A percentile compares a stretch with the other conserved stretches of the same genome.
These are phyloP conservation scores for Diphyllodes magnificus DNA, from an alignment of 2,113 vertebrate genomes.

Conservation along the genomic window DNA sequence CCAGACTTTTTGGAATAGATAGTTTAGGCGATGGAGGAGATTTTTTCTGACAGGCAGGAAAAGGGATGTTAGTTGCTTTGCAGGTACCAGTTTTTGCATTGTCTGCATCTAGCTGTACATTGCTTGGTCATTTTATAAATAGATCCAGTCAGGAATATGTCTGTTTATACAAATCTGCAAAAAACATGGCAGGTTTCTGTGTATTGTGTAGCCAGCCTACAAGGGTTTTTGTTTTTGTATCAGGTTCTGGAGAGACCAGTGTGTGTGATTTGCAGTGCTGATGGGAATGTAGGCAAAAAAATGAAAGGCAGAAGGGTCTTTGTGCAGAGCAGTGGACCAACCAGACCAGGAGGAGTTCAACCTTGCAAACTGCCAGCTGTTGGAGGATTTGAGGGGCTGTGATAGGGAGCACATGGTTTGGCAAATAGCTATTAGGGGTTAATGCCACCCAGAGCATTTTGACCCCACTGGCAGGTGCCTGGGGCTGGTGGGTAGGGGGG, in stretches of 20 bases:
- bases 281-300: background rate
- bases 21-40: background rate
- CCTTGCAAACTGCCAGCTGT: background rate
- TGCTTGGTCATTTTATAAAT: background rate
- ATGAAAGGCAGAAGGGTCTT: background rate
- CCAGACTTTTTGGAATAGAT: background rate
- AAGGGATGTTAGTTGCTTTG: background rate
- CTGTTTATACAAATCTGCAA: background rate
- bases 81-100: background rate
- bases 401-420: background rate
- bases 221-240: background rate
- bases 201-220: background rate
- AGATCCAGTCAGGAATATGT: background rate
- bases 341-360: background rate
- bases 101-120: background rate
- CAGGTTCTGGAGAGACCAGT: background rate
- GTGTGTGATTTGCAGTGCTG: background rate
- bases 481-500: too few relatives aligned
- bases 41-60: background rate
- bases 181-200: background rate
- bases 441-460: background rate
- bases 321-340: accelerated
- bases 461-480: background rate
- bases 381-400: background rate
- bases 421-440: background rate